Evolutionary conservation across 2,888 invertebrate genomes (phyloP), one percentile per base, ranked within the genome.

Genomic region (Steinernema hermaphroditum): DNA sequence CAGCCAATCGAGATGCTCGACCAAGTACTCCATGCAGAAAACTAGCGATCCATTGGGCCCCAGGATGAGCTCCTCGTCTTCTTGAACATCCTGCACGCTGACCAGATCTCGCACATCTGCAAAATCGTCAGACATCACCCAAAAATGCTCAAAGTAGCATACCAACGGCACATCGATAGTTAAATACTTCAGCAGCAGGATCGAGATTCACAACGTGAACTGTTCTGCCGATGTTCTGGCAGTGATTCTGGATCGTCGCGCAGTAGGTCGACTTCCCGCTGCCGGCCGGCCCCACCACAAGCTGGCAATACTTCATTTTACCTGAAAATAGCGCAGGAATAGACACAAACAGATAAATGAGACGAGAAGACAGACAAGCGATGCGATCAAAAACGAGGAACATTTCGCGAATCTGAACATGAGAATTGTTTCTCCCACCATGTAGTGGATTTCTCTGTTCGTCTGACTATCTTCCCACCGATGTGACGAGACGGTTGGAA

Each of bases 131-230:
- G n/a, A 16, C 71, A 34, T 9, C 29, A n/a, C 14, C 2, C n/a
- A 69, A 71, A 72, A 41, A 32, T 6, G 8, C 12, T 70, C 22
- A 12, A 16, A 12, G 14, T 54, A 37, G 70, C 81, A 74, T 78
- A 89, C 89, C 89, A 2, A 92, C 92, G 12, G 92, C 86, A 0
- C 96, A 93, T 73, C 92, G 90, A 86, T 98, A 98, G 82, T 93
- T 92, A 88, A 97, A 98, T 87, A 93, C 91, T 87, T 98, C 98
- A 0, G 97, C 96, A 0, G 98, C 98, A 0, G 98, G 98, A 88
- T 99, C 98, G 75, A 98, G 89, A 89, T 98, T 99, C 0, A 97
- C 92, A 72, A 81, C 78, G 78, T 94, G 92, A 16, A 96, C 90
- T 0, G 90, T 89, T 78, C 95, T 90, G 46, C 87, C 85, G 74